Evolutionary conservation across 2,113 vertebrate genomes (phyloP).

Genomic region (Dicaeum eximium): DNA sequence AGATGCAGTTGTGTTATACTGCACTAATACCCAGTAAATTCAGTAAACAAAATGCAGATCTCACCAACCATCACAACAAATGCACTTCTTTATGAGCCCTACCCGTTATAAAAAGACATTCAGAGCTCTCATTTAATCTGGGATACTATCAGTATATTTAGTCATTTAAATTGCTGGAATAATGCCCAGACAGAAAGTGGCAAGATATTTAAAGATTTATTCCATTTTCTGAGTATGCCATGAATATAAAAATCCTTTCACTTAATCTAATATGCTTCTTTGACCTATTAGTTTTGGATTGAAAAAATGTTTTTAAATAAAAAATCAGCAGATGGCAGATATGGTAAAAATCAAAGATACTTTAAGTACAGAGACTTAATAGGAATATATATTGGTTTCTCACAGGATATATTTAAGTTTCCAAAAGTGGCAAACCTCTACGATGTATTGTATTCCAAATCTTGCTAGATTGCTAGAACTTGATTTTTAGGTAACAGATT

Average conservation of each 20-base stretch:
- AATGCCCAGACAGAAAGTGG: constrained; percentile 31
- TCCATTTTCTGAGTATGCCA: constrained; percentile 17
- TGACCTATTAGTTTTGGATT: background rate
- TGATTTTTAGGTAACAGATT: background rate
- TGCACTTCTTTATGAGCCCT: background rate
- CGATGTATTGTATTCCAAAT: background rate
- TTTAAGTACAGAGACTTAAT: background rate
- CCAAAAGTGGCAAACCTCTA: background rate
- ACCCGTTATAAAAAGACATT: background rate
- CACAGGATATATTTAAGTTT: background rate
- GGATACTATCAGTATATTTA: constrained; percentile 33
- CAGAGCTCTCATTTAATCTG: constrained; percentile 32
- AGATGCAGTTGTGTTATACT: background rate
- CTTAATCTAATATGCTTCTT: constrained; percentile 45
- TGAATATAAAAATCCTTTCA: constrained; percentile 32
- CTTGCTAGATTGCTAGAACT: background rate
- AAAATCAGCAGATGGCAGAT: background rate
- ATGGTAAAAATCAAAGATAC: background rate
- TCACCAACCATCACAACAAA: background rate
- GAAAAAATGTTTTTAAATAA: constrained; percentile 28
- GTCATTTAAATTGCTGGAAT: constrained; percentile 45
- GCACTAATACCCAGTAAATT: background rate
- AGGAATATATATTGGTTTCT: background rate
- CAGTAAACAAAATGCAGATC: background rate
- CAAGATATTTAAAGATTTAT: constrained; percentile 49